Percentiles rank a stretch among this genome's conserved stretches.
These are phyloP conservation scores for Battus philenor DNA, from an alignment of 1,140 invertebrate genomes.

Conservation along the genomic window DNA sequence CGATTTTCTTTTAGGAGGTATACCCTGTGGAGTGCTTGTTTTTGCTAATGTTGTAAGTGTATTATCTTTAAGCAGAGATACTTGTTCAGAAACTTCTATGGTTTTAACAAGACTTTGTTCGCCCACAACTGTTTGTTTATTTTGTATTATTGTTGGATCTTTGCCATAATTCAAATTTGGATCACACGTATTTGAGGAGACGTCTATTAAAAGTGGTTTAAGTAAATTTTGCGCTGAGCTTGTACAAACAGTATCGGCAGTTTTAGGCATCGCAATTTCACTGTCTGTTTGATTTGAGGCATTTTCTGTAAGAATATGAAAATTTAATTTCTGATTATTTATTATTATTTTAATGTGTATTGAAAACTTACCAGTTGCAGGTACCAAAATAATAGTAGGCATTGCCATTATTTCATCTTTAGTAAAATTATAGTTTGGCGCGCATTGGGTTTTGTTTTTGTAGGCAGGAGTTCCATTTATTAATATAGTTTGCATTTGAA, in stretches of 20 bases:
- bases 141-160: slow-evolving; percentile 1
- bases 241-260: slow-evolving; percentile 17
- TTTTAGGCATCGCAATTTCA: slow-evolving; percentile 11
- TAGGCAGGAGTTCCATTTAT: slow-evolving; percentile 59
- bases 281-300: slow-evolving; percentile 4
- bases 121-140: slow-evolving; percentile 11
- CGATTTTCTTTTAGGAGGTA: slow-evolving; percentile 49
- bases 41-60: slow-evolving; percentile 21
- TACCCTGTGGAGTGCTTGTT: slow-evolving; percentile 45
- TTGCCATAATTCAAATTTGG: neutral
- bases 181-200: slow-evolving; percentile 24
- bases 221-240: slow-evolving; percentile 18
- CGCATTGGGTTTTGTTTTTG: slow-evolving; percentile 25
- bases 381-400: slow-evolving; percentile 62
- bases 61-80: slow-evolving; percentile 53
- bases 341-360: too few species aligned
- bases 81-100: slow-evolving; percentile 36
- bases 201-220: slow-evolving; percentile 41
- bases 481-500: slow-evolving; percentile 50
- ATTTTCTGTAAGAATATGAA: slow-evolving; percentile 19
- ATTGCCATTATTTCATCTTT: slow-evolving; percentile 70
- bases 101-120: slow-evolving; percentile 39
- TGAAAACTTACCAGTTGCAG: slow-evolving; percentile 41
- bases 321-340: too few species aligned
- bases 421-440: slow-evolving; percentile 33